phyloP scores from a whole-genome alignment of 2,797 vertebrate genomes.

The Coranthus polyacanthus region DNA sequence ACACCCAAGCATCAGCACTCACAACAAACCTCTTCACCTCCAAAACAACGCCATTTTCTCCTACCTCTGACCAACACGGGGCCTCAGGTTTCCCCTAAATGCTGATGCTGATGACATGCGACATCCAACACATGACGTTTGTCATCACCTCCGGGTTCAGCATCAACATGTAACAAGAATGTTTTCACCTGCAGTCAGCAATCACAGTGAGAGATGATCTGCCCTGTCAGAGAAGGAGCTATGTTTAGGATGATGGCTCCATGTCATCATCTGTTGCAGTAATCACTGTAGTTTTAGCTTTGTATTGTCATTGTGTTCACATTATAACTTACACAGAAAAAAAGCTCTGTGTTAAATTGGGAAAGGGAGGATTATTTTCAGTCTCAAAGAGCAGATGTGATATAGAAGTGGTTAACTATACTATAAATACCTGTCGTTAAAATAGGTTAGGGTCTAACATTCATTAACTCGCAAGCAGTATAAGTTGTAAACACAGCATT shows the following conservation, averaged over 20 bases:
- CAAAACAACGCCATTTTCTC: neutral
- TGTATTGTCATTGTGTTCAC: slow-evolving; percentile 14
- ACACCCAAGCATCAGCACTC: neutral
- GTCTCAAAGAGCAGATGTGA: neutral
- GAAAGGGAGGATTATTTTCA: neutral
- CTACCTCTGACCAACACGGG: neutral
- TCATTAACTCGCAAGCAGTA: slow-evolving; percentile 7
- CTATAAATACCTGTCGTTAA: neutral
- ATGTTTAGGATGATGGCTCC: slow-evolving; percentile 51
- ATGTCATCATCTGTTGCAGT: slow-evolving; percentile 10
- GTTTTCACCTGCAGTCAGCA: slow-evolving; percentile 66
- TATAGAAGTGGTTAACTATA: neutral
- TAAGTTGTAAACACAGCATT: neutral
- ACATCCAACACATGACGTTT: slow-evolving; percentile 47
- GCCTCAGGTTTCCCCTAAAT: slow-evolving; percentile 14
- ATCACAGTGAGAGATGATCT: slow-evolving; percentile 54
- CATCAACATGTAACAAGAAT: slow-evolving; percentile 31
- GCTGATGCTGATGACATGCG: slow-evolving; percentile 22
- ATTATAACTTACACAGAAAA: slow-evolving; percentile 6
- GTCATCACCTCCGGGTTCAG: slow-evolving; percentile 36
- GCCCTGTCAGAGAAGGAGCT: slow-evolving; percentile 44
- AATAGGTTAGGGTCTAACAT: slow-evolving; percentile 11
- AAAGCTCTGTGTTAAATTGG: no score
- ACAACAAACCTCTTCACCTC: slow-evolving; percentile 2
- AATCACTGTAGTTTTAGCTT: neutral